Conservation (phyloP, 2,888 invertebrate genomes). For the Micoletzkya japonica region DNA sequence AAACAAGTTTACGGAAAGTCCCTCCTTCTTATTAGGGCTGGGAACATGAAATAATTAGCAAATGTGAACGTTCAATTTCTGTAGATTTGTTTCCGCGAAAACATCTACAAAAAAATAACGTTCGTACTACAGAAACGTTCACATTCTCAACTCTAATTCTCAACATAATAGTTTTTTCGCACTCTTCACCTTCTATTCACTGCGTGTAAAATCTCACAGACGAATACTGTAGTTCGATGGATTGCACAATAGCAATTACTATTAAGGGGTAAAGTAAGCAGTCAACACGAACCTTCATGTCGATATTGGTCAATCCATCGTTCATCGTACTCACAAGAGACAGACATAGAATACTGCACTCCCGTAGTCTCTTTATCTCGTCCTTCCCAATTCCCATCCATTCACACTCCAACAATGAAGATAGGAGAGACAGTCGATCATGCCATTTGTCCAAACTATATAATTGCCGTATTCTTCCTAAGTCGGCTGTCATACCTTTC, state of each 20-base stretch:
- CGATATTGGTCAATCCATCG: background rate
- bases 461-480: background rate
- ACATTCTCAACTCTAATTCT: too few relatives aligned
- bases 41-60: too few relatives aligned
- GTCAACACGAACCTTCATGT: background rate
- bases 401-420: slow-evolving; percentile 1
- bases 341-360: background rate
- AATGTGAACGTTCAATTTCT: too few relatives aligned
- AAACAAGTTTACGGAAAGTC: too few relatives aligned
- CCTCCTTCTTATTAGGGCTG: too few relatives aligned
- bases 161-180: too few relatives aligned
- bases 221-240: too few relatives aligned
- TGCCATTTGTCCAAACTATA: background rate
- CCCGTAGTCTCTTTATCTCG: background rate
- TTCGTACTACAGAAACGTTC: too few relatives aligned
- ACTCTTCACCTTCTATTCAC: too few relatives aligned
- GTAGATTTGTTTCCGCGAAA: too few relatives aligned
- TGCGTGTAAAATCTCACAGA: too few relatives aligned
- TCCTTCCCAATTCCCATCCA: background rate
- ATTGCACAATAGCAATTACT: background rate
- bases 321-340: background rate
- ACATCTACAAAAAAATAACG: too few relatives aligned
- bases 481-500: background rate
- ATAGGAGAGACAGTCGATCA: background rate
- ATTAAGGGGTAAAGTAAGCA: background rate